These are phyloP conservation scores for Temnothorax rugatulus DNA, from an alignment of 2,888 invertebrate genomes.

Conservation along the genomic window DNA sequence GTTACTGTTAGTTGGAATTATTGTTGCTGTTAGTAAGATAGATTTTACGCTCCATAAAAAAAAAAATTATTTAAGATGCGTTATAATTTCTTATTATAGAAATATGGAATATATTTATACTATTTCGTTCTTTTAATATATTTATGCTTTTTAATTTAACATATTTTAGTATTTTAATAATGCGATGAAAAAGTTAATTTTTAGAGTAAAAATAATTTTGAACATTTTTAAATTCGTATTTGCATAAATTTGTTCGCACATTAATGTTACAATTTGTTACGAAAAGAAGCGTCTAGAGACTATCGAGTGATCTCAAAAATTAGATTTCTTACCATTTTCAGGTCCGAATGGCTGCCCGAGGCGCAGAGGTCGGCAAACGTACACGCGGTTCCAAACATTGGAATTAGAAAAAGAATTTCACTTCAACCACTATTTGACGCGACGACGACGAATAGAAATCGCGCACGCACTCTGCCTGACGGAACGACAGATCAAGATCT, in stretches of 20 bases:
- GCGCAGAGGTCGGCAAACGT: conserved; percentile 98
- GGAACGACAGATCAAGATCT: conserved; percentile 98
- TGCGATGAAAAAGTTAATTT: background rate
- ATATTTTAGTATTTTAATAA: conserved; percentile 13
- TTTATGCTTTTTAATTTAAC: conserved; percentile 8
- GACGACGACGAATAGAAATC: conserved; percentile 98
- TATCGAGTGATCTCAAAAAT: conserved; percentile 62
- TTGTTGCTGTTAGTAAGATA: background rate
- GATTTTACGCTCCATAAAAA: background rate
- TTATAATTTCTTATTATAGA: conserved; percentile 10
- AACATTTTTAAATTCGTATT: background rate
- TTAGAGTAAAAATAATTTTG: background rate
- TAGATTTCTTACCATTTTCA: conserved; percentile 87
- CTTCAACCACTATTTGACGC: conserved; percentile 98
- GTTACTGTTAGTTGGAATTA: background rate
- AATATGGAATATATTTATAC: conserved; percentile 46
- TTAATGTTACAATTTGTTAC: background rate
- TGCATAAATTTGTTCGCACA: background rate
- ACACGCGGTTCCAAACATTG: conserved; percentile 99
- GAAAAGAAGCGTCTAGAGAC: background rate
- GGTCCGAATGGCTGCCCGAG: conserved; percentile 98
- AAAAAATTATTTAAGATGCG: background rate
- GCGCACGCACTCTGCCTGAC: conserved; percentile 98
- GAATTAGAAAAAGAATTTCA: conserved; percentile 99
- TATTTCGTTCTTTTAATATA: background rate